Evolutionary conservation across 2,113 vertebrate genomes (phyloP).

Genomic region (Phalacrocorax pelagicus): DNA sequence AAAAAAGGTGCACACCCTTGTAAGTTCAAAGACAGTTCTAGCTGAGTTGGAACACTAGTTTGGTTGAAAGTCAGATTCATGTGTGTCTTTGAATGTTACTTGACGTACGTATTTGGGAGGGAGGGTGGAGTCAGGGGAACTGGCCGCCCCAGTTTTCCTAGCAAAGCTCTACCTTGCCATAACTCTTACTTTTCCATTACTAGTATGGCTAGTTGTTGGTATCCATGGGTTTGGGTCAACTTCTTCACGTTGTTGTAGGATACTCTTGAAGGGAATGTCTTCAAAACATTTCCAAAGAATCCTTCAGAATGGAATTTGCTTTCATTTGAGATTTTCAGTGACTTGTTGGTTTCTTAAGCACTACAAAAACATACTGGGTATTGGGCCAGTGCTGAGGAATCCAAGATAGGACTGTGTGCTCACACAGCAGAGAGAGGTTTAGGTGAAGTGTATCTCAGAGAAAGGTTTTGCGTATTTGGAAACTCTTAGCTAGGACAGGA

Average conservation of each 20-base stretch:
- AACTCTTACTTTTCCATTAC: neutral
- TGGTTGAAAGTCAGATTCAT: neutral
- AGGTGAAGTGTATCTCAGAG: neutral
- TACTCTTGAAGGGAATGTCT: neutral
- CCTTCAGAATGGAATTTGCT: neutral
- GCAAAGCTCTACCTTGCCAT: neutral
- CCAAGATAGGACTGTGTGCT: neutral
- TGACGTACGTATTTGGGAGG: neutral
- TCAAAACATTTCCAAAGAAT: neutral
- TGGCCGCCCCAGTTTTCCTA: neutral
- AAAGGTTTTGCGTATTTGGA: neutral
- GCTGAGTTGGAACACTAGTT: neutral
- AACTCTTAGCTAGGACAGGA: neutral
- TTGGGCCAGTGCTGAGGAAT: neutral
- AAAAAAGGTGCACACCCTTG: neutral
- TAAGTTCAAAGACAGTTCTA: neutral
- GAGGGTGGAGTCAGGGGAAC: neutral
- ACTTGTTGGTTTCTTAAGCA: neutral
- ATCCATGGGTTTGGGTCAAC: neutral
- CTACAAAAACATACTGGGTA: neutral
- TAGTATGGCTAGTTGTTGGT: neutral
- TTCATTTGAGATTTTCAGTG: neutral
- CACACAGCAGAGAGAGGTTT: fast-evolving
- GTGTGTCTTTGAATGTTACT: neutral
- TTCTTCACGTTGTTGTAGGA: neutral